A percentile compares a stretch with the other conserved stretches of the same genome.
Conservation (phyloP, 92 coral and sea anemone genomes). For the Micromussa lordhowensis region DNA sequence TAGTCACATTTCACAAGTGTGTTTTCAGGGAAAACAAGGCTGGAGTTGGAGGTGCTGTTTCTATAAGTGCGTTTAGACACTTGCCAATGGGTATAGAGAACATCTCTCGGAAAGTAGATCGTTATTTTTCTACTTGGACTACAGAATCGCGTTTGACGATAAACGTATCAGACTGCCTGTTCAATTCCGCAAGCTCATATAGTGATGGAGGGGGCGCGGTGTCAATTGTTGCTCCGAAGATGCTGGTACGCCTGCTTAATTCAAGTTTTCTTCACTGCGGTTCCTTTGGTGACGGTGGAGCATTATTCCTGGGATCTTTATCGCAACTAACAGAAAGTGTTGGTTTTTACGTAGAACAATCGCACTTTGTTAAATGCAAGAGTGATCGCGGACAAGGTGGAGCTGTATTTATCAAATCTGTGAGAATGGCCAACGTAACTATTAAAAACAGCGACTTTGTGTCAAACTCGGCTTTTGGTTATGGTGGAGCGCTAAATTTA, state of each 20-base stretch:
- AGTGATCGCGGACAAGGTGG: not conserved
- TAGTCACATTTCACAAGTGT: not conserved
- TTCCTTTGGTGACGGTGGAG: not conserved
- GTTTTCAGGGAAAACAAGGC: not conserved
- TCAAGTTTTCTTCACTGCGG: not conserved
- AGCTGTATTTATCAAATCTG: not conserved
- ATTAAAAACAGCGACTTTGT: not conserved
- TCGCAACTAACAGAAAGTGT: not conserved
- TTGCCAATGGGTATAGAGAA: not conserved
- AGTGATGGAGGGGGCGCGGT: not conserved
- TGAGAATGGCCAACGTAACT: not conserved
- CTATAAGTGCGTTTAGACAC: not conserved
- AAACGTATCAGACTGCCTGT: not conserved
- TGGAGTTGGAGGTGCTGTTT: constrained; percentile 23
- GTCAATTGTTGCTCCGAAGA: not conserved
- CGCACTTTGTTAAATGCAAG: not conserved
- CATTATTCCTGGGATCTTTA: not conserved
- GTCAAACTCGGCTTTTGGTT: not conserved
- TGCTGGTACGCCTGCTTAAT: not conserved
- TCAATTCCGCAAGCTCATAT: not conserved
- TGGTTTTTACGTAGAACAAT: not conserved
- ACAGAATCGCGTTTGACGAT: not conserved
- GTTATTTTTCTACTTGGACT: not conserved
- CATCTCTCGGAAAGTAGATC: not conserved
- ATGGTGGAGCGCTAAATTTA: not conserved